Evolutionary conservation across 2,888 invertebrate genomes (phyloP).

Genomic region (Sialis fuliginosa): DNA sequence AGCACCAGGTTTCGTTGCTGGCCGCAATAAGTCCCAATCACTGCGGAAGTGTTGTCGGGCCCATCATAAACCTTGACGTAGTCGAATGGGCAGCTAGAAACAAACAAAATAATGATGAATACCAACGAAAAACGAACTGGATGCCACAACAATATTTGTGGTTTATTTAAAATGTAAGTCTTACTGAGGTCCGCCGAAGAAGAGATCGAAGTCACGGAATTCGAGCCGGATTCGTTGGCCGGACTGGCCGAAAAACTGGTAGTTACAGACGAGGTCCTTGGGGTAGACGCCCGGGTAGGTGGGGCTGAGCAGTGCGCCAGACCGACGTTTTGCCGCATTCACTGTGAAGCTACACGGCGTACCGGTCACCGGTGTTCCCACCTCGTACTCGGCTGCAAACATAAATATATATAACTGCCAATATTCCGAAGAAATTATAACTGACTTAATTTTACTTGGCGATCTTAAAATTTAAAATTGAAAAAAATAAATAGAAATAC

Average conservation of each 20-base stretch:
- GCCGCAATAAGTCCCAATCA: slow-evolving; percentile 94
- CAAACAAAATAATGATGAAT: too few relatives aligned
- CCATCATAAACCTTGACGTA: slow-evolving; percentile 96
- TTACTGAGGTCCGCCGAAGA: slow-evolving; percentile 97
- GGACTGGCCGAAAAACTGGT: slow-evolving; percentile 77
- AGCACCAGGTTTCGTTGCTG: slow-evolving; percentile 91
- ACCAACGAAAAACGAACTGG: background rate
- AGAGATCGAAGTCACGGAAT: slow-evolving; percentile 96
- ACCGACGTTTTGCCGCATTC: slow-evolving; percentile 49
- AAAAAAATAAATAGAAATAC: too few relatives aligned
- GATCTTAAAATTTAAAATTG: too few relatives aligned
- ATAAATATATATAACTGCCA: too few relatives aligned
- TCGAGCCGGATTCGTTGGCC: slow-evolving; percentile 87
- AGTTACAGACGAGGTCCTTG: slow-evolving; percentile 84
- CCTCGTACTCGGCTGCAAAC: slow-evolving; percentile 70
- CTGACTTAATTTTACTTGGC: too few relatives aligned
- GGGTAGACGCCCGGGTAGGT: slow-evolving; percentile 99
- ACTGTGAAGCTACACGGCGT: slow-evolving; percentile 80
- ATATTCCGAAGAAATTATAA: too few relatives aligned
- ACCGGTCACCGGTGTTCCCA: slow-evolving; percentile 75
- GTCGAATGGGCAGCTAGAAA: slow-evolving; percentile 94
- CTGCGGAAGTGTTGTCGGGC: slow-evolving; percentile 66
- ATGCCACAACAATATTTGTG: background rate
- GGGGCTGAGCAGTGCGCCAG: slow-evolving; percentile 83
- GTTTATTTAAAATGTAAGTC: slow-evolving; percentile 22